These are phyloP conservation scores for Cercocebus atys DNA, from an alignment of 2,113 vertebrate species.

Conservation along the genomic window DNA sequence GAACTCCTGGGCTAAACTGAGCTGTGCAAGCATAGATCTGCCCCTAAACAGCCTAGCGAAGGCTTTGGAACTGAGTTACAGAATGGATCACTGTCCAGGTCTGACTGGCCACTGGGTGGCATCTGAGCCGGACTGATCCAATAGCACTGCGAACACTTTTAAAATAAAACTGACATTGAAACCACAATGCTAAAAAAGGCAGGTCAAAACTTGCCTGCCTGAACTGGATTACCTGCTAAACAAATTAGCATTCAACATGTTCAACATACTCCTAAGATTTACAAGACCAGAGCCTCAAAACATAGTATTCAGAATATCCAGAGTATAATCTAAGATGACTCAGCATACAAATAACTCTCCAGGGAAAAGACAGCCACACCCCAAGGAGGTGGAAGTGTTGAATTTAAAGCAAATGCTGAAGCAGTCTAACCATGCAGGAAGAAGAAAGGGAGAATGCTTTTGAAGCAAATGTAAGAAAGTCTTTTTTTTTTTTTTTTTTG, in stretches of 20 bases:
- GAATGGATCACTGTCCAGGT: not conserved
- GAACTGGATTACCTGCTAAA: not conserved
- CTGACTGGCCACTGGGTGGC: not conserved
- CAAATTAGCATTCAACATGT: not conserved
- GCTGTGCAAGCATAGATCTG: not conserved
- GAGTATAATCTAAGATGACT: not conserved
- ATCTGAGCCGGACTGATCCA: not conserved
- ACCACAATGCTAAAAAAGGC: not conserved
- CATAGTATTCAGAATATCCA: not conserved
- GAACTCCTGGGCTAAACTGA: not conserved
- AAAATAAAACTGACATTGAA: not conserved
- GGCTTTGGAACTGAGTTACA: not conserved
- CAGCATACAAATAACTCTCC: not conserved
- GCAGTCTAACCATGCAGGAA: not conserved
- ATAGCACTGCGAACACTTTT: not conserved
- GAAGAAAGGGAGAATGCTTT: not conserved
- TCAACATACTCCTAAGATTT: not conserved
- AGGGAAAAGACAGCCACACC: not conserved
- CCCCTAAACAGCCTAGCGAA: not conserved
- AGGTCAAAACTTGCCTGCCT: not conserved
- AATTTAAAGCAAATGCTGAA: conserved; percentile 1
- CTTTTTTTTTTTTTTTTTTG: too few species aligned
- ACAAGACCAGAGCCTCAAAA: not conserved
- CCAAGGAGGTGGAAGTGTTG: not conserved
- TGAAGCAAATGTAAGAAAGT: not conserved